Percentiles rank a stretch among this genome's conserved stretches.
Evolutionary conservation across 2,797 vertebrate species (phyloP).

Genomic region (Synaphobranchus kaupii): DNA sequence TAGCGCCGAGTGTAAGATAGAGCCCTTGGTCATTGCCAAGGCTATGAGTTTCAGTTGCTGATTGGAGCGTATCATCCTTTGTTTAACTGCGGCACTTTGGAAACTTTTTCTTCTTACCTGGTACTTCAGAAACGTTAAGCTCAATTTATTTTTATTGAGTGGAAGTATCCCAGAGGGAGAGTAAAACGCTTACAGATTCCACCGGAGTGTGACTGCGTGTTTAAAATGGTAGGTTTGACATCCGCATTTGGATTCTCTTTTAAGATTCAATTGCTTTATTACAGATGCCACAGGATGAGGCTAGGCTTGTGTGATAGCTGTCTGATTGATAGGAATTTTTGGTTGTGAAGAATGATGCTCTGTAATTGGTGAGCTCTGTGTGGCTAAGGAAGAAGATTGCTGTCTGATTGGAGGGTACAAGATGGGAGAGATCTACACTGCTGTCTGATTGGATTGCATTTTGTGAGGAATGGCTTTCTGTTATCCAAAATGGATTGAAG

Average conservation of each 20-base stretch:
- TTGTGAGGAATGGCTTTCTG: neutral
- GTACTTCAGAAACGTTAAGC: constrained; percentile 1
- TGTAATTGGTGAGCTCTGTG: neutral
- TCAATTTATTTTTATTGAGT: neutral
- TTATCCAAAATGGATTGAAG: neutral
- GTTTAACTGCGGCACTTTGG: neutral
- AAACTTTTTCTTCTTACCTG: neutral
- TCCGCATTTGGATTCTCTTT: neutral
- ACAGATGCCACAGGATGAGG: neutral
- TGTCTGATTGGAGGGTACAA: neutral
- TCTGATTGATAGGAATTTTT: neutral
- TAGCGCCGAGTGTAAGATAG: too few species aligned
- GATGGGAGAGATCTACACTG: neutral
- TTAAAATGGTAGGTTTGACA: neutral
- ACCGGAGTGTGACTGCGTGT: neutral
- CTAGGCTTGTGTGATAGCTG: neutral
- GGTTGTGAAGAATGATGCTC: neutral
- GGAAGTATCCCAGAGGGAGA: neutral
- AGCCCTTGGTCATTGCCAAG: too few species aligned
- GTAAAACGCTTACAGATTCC: neutral
- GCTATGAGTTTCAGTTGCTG: neutral
- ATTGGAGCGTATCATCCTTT: neutral
- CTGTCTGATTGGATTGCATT: neutral
- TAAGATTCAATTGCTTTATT: neutral
- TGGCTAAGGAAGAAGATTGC: neutral